Evolutionary conservation across 2,113 vertebrate genomes (phyloP).

Genomic region (Lasiurus cinereus): DNA sequence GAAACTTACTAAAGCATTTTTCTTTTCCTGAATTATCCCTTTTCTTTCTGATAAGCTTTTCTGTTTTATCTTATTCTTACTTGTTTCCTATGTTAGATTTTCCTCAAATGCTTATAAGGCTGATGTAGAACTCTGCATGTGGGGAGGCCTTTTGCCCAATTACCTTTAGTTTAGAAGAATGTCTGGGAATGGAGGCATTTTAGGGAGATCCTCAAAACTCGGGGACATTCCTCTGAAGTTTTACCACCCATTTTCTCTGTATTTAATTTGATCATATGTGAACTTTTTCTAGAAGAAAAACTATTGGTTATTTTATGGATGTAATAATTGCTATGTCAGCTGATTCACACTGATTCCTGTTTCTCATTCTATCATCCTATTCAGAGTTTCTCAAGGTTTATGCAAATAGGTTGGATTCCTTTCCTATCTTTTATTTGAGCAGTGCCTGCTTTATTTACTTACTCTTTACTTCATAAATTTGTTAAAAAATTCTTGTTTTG

Average conservation of each 20-base stretch:
- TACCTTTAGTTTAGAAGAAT: background rate
- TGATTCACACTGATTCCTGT: background rate
- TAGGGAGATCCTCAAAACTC: background rate
- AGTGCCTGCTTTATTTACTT: constrained; percentile 12
- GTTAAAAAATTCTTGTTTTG: background rate
- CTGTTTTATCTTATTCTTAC: background rate
- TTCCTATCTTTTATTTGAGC: background rate
- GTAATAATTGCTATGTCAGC: background rate
- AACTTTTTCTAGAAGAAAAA: background rate
- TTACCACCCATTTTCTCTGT: background rate
- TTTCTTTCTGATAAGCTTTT: background rate
- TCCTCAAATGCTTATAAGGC: background rate
- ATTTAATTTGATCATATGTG: background rate
- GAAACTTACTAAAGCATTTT: background rate
- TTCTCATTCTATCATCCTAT: background rate
- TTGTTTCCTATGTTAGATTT: background rate
- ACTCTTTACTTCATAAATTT: background rate
- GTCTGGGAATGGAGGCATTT: background rate
- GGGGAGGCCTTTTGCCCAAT: background rate
- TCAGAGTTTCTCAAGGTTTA: background rate
- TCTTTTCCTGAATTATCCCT: background rate
- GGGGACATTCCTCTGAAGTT: background rate
- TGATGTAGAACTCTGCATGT: background rate
- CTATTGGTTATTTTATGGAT: background rate
- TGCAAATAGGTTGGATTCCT: background rate